Evolutionary conservation across 2,113 vertebrate genomes (phyloP).

Genomic region (Cyprinodon brontotheroides): DNA sequence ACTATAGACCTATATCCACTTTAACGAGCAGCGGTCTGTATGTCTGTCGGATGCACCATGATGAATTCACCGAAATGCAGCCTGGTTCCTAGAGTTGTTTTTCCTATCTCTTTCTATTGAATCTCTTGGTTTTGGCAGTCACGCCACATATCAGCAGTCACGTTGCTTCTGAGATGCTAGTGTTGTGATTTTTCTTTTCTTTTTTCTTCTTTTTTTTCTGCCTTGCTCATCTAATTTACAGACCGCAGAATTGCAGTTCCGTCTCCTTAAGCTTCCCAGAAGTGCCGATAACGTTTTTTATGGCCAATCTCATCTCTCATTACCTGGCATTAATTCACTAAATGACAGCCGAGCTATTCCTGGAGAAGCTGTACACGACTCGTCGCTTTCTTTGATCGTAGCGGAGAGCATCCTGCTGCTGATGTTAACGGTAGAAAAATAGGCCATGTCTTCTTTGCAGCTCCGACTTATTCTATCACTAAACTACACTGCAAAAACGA

Average conservation of each 20-base stretch:
- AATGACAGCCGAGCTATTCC: not conserved
- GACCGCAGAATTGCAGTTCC: not conserved
- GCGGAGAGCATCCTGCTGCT: not conserved
- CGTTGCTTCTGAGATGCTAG: not conserved
- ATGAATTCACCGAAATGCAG: constrained; percentile 60
- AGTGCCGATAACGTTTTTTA: not conserved
- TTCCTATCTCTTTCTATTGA: constrained; percentile 56
- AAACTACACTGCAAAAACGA: not conserved
- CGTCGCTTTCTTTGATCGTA: not conserved
- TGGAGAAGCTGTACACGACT: not conserved
- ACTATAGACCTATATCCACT: not conserved
- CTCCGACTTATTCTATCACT: not conserved
- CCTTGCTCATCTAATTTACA: not conserved
- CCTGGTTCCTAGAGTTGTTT: constrained; percentile 66
- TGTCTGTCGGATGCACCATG: constrained; percentile 45
- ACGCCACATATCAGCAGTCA: constrained; percentile 25
- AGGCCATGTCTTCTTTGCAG: not conserved
- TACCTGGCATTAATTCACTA: not conserved
- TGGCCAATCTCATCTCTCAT: not conserved
- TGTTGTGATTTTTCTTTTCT: not conserved
- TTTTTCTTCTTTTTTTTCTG: not conserved
- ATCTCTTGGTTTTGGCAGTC: constrained; percentile 36
- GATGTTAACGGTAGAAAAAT: not conserved
- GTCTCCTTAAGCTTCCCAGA: not conserved
- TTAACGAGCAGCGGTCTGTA: not conserved